These are phyloP conservation scores for Gnathonemus echidnorhynchus DNA, from an alignment of 2,113 vertebrate species.

Conservation along the genomic window DNA sequence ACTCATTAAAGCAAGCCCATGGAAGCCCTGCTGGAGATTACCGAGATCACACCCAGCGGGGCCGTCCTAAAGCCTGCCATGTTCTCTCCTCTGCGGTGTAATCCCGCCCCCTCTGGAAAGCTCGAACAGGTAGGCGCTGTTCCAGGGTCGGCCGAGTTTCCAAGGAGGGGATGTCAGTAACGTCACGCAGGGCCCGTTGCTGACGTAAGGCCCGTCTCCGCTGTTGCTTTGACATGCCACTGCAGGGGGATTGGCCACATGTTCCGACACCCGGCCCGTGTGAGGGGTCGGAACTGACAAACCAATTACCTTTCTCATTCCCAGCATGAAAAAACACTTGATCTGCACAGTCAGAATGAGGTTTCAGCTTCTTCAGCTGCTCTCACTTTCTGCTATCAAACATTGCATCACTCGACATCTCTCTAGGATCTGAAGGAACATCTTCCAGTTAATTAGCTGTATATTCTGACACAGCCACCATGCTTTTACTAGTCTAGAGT, in stretches of 20 bases:
- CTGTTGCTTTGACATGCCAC: too few species aligned
- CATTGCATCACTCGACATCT: slow-evolving; percentile 6
- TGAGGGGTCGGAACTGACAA: not conserved
- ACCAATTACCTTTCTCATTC: slow-evolving; percentile 5
- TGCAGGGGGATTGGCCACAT: not conserved
- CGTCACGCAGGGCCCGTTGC: not conserved
- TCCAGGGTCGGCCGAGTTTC: not conserved
- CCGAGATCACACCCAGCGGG: not conserved
- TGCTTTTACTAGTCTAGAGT: not conserved
- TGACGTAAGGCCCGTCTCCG: not conserved
- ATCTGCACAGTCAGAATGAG: not conserved
- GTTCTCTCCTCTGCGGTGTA: not conserved
- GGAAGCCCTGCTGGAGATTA: not conserved
- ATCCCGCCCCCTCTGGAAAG: not conserved
- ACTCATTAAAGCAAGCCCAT: not conserved
- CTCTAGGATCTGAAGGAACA: not conserved
- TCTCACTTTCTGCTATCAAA: slow-evolving; percentile 1
- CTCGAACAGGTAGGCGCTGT: not conserved
- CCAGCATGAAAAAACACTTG: not conserved
- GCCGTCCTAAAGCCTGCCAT: not conserved
- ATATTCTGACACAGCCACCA: not conserved
- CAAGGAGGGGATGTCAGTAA: not conserved
- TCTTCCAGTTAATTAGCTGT: not conserved
- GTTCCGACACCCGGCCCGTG: not conserved
- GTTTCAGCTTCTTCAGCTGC: not conserved